phyloP scores from a whole-genome alignment of 1,140 invertebrate species.

The Calephelis virginiensis region DNA sequence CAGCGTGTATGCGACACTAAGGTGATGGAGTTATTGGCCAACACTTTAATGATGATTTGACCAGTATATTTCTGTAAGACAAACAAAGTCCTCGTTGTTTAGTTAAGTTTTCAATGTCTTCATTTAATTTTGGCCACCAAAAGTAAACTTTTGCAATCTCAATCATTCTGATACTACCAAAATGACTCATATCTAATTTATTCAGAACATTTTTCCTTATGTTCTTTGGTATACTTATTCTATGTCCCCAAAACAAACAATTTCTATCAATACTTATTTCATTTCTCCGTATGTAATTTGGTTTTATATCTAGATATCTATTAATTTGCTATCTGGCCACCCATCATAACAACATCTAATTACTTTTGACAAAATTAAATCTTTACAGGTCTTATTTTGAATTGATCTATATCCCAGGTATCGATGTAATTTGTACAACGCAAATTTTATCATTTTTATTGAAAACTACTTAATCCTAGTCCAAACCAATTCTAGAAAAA shows the following conservation, averaged over 20 bases:
- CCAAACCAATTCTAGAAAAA: too few species aligned
- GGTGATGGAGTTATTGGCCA: conserved; percentile 25
- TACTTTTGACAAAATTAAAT: too few species aligned
- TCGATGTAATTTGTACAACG: too few species aligned
- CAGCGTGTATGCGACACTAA: conserved; percentile 33
- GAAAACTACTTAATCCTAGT: too few species aligned
- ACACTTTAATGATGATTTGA: conserved; percentile 20
- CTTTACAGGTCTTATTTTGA: too few species aligned
- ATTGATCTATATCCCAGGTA: too few species aligned
- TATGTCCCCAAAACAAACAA: conserved; percentile 36
- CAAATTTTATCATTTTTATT: too few species aligned
- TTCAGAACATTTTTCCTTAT: conserved; percentile 24
- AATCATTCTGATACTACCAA: conserved; percentile 32
- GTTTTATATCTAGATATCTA: conserved; percentile 23
- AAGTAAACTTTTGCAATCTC: conserved; percentile 27
- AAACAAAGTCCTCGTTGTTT: conserved; percentile 22
- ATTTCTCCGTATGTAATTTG: conserved; percentile 26
- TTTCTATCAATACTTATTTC: conserved; percentile 29
- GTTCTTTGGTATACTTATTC: conserved; percentile 28
- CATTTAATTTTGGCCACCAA: conserved; percentile 36
- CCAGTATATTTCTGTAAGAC: conserved; percentile 19
- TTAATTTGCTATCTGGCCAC: too few species aligned
- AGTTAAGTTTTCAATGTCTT: conserved; percentile 29
- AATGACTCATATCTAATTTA: conserved; percentile 35
- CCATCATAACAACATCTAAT: too few species aligned